Evolutionary conservation across 2,797 vertebrate genomes (phyloP), one percentile per base, ranked within the genome.

Genomic region (Smutsia temminckii): DNA sequence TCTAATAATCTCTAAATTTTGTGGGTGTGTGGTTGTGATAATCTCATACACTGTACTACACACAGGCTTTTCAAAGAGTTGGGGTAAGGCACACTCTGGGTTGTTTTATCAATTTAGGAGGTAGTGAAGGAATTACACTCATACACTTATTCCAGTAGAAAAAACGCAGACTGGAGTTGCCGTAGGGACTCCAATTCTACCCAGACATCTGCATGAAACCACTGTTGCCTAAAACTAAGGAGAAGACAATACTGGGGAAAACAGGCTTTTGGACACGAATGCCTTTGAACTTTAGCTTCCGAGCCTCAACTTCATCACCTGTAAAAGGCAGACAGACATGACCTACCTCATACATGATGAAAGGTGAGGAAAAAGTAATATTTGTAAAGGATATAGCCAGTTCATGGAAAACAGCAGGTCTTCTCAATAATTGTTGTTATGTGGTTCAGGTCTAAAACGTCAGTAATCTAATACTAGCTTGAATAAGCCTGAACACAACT

Each of bases 1-100:
- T 66, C 5, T 74, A 92, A 92, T 89, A 84, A 59, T 77, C 77
- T 84, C 64, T 93, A 64, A 87, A 81, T 78, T 59, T 29, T 53
- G 20, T 72, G 53, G 66, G 16, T 89, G 5, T 18, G 27, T 46
- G 74, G 12, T 77, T 57, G 29, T 51, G 32, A 93, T 88, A 51
- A 77, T n/a, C 42, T 93, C 57, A 27, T 46, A 29, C 16, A 2
- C n/a, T 74, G 20, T 34, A 61, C 12, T 66, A 37, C 34, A 8
- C 27, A 55, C 3, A 53, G 29, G 18, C 25, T 64, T 80, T 90
- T 42, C 46, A 29, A 84, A 64, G 90, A 55, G 53, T 14, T 3
- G 32, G 29, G 57, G 14, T 46, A n/a, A 81, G 12, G 17, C 7
- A 79, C 34, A 63, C 12, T n/a, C 17, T 32, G n/a, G 12, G 37